Evolutionary conservation across 2,888 invertebrate genomes (phyloP).

Genomic region (Sesamia inferens): DNA sequence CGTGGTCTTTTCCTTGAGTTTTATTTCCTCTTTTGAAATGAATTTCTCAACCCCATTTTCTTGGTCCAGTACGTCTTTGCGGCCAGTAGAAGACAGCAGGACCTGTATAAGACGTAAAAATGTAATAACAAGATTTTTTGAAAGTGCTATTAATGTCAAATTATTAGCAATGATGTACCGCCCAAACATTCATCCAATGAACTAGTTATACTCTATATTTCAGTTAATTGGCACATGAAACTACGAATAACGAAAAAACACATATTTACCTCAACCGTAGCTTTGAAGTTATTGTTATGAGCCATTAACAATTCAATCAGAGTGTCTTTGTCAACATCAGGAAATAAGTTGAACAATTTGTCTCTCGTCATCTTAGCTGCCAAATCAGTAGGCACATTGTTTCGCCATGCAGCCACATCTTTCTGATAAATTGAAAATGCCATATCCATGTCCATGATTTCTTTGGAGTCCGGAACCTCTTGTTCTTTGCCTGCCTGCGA

Average conservation of each 20-base stretch:
- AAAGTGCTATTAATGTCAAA: neutral
- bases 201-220: neutral
- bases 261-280: constrained; percentile 90
- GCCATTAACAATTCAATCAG: too few species aligned
- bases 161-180: neutral
- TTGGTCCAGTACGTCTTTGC: constrained; percentile 75
- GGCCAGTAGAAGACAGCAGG: constrained; percentile 86
- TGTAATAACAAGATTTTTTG: neutral
- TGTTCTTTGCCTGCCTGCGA: constrained; percentile 77
- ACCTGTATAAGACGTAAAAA: constrained; percentile 65
- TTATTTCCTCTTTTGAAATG: constrained; percentile 81
- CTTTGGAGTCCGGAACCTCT: constrained; percentile 58
- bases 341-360: too few species aligned
- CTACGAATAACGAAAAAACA: neutral
- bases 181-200: neutral
- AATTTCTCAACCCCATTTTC: constrained; percentile 71
- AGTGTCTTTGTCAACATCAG: too few species aligned
- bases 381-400: too few species aligned
- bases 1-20: constrained; percentile 82
- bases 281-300: constrained; percentile 65
- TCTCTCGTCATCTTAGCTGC: too few species aligned
- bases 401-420: too few species aligned
- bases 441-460: constrained; percentile 93
- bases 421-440: constrained; percentile 89
- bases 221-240: neutral